phyloP scores from a whole-genome alignment of 2,888 invertebrate species.

The Ormyrus pomaceus region DNA sequence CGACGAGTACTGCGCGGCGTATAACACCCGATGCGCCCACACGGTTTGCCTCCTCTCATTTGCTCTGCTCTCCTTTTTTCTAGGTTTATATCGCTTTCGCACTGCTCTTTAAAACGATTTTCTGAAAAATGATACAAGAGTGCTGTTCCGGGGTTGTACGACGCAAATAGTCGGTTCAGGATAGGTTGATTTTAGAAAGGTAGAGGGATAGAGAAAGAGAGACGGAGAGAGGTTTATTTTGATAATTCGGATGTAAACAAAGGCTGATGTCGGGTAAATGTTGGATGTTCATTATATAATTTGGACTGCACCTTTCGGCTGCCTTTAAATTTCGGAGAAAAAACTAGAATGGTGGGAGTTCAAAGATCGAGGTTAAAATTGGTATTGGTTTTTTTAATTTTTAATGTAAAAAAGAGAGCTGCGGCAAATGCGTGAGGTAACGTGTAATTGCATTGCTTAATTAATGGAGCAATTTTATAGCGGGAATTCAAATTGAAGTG shows the following conservation, averaged over 20 bases:
- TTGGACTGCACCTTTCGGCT: constrained; percentile 6
- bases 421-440: background rate
- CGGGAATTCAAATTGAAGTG: constrained; percentile 3
- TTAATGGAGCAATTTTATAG: constrained; percentile 8
- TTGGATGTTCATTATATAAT: constrained; percentile 47
- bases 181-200: background rate
- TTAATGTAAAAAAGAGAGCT: background rate
- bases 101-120: background rate
- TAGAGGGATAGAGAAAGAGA: constrained; percentile 23
- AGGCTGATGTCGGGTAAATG: constrained; percentile 55
- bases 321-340: too few relatives aligned
- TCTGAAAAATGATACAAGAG: background rate
- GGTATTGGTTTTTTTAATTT: constrained; percentile 4
- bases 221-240: constrained; percentile 62
- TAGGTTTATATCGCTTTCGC: background rate
- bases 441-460: background rate
- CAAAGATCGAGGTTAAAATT: too few relatives aligned
- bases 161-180: too few relatives aligned
- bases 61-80: constrained; percentile 17
- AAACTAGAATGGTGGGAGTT: background rate
- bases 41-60: too few relatives aligned
- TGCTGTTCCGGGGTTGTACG: background rate
- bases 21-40: background rate
- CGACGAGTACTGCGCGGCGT: background rate
- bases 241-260: constrained; percentile 71